Percentiles rank a stretch among this genome's conserved stretches.
phyloP scores from a whole-genome alignment of 2,113 vertebrate genomes.

The Petrocephalus zakoni region DNA sequence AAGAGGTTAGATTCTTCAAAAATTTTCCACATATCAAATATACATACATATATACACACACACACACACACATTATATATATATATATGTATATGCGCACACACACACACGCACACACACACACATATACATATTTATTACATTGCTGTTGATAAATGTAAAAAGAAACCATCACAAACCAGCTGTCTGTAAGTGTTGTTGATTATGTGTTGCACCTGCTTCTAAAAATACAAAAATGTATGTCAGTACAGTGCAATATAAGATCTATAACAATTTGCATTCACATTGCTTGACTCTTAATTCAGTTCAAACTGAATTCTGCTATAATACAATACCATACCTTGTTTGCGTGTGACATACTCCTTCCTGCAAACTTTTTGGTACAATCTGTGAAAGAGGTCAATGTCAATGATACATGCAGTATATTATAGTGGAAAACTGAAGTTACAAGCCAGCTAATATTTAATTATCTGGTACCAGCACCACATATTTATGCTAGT shows the following conservation, averaged over 20 bases:
- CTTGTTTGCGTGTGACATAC: background rate
- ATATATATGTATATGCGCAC: too few species aligned
- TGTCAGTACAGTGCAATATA: background rate
- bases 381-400: background rate
- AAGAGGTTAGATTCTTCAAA: too few species aligned
- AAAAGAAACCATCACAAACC: background rate
- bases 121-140: background rate
- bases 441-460: background rate
- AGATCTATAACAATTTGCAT: background rate
- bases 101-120: too few species aligned
- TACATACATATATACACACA: too few species aligned
- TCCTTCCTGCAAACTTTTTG: background rate
- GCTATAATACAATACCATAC: background rate
- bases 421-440: background rate
- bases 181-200: background rate
- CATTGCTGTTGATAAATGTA: background rate
- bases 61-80: too few species aligned
- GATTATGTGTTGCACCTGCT: background rate
- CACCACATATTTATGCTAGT: background rate
- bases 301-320: background rate
- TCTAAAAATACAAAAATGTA: background rate
- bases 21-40: too few species aligned
- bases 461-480: background rate
- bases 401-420: background rate
- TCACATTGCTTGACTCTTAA: background rate